These are phyloP conservation scores for Notodonta ziczac DNA, from an alignment of 2,888 invertebrate species.

Conservation along the genomic window DNA sequence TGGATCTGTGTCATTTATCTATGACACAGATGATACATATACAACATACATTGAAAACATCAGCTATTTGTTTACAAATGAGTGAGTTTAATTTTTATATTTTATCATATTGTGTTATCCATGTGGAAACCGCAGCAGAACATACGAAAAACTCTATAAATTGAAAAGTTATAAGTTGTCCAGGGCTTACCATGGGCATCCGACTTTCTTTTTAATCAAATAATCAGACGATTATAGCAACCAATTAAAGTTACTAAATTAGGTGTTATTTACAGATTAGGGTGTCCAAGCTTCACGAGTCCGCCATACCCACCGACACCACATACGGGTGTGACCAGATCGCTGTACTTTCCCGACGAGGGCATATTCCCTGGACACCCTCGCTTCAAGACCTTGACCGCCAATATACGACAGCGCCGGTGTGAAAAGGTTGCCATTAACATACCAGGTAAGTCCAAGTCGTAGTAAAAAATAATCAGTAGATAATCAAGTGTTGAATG, in stretches of 20 bases:
- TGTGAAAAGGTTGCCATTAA: slow-evolving; percentile 98
- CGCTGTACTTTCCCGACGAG: slow-evolving; percentile 97
- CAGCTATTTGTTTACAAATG: neutral
- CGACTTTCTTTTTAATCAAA: too few species aligned
- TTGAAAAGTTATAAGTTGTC: too few species aligned
- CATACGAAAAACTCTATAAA: too few species aligned
- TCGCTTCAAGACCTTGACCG: slow-evolving; percentile 95
- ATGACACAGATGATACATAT: too few species aligned
- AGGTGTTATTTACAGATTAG: slow-evolving; percentile 86
- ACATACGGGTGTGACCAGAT: slow-evolving; percentile 90
- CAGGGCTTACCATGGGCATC: too few species aligned
- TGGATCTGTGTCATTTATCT: too few species aligned
- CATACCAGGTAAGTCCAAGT: slow-evolving; percentile 90
- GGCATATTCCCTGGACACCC: slow-evolving; percentile 98
- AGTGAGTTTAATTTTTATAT: neutral
- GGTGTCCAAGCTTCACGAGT: slow-evolving; percentile 94
- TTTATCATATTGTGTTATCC: too few species aligned
- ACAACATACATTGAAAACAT: too few species aligned
- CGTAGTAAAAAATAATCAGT: neutral
- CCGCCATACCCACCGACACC: slow-evolving; percentile 88
- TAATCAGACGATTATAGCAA: too few species aligned
- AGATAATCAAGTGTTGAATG: too few species aligned
- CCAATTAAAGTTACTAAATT: too few species aligned
- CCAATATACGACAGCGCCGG: slow-evolving; percentile 95
- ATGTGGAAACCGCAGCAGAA: too few species aligned